Percentiles rank a stretch among this genome's conserved stretches.
Conservation (phyloP, 2,888 invertebrate species). For the Pachliopta kotzebuea region DNA sequence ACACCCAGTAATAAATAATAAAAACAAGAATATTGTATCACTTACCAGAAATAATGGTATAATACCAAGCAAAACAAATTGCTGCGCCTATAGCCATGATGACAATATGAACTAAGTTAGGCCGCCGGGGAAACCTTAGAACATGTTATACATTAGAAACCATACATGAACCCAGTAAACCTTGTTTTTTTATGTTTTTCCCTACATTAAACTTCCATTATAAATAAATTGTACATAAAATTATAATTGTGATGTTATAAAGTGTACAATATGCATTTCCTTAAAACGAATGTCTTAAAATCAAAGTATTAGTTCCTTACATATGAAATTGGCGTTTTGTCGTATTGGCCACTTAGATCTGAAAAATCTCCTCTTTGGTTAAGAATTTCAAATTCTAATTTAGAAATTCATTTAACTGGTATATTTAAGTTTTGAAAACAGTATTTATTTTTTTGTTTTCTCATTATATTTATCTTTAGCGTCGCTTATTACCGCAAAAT, state of each 20-base stretch:
- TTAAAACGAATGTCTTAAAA: too few relatives aligned
- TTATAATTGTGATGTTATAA: neutral
- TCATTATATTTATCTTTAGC: too few relatives aligned
- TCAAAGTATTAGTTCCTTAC: too few relatives aligned
- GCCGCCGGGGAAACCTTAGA: constrained; percentile 51
- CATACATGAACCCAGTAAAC: constrained; percentile 47
- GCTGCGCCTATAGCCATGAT: constrained; percentile 65
- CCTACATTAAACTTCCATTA: constrained; percentile 4
- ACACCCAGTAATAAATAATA: neutral
- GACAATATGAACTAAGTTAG: constrained; percentile 45
- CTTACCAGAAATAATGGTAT: constrained; percentile 69
- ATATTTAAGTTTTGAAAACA: too few relatives aligned
- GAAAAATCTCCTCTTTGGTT: too few relatives aligned
- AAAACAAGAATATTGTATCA: constrained; percentile 10
- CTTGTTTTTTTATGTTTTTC: constrained; percentile 5
- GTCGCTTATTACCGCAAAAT: too few relatives aligned
- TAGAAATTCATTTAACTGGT: too few relatives aligned
- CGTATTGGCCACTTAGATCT: too few relatives aligned
- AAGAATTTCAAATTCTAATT: too few relatives aligned
- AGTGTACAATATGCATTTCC: too few relatives aligned
- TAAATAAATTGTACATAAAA: neutral
- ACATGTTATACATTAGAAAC: constrained; percentile 59
- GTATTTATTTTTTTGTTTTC: too few relatives aligned
- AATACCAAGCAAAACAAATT: constrained; percentile 69
- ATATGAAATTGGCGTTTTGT: too few relatives aligned